Percentiles rank a stretch among this genome's conserved stretches.
Evolutionary conservation across 2,888 invertebrate genomes (phyloP).

Genomic region (Dysmachus trigonus): DNA sequence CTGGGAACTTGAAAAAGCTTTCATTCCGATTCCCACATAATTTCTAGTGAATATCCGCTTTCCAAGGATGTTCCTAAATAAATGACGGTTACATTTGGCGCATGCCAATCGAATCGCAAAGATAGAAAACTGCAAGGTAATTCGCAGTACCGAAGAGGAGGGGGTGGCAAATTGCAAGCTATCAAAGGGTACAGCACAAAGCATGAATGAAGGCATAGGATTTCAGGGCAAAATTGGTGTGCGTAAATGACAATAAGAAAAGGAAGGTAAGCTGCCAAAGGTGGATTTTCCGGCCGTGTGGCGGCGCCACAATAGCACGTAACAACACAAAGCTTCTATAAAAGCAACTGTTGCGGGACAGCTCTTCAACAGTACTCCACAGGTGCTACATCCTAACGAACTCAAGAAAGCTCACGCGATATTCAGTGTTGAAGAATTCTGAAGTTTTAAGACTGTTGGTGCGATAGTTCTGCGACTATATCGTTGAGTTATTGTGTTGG

Average conservation of each 20-base stretch:
- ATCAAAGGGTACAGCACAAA: neutral
- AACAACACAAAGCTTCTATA: slow-evolving; percentile 51
- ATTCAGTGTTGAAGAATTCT: neutral
- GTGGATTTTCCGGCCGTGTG: slow-evolving; percentile 15
- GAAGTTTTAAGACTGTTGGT: neutral
- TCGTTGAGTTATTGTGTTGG: neutral
- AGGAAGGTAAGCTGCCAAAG: neutral
- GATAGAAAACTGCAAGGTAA: neutral
- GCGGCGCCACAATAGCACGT: slow-evolving; percentile 39
- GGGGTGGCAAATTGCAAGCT: neutral
- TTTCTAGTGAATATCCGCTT: neutral
- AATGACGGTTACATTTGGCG: neutral
- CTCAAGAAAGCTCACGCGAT: neutral
- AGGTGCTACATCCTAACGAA: slow-evolving; percentile 49
- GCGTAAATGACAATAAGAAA: slow-evolving; percentile 3
- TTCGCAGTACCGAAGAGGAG: neutral
- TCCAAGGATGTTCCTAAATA: neutral
- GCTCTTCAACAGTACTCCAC: slow-evolving; percentile 52
- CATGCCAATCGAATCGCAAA: neutral
- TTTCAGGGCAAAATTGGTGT: neutral
- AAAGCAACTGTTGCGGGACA: slow-evolving; percentile 49
- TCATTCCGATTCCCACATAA: neutral
- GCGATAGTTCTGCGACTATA: neutral
- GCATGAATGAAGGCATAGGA: neutral
- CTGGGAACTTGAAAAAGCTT: neutral